Evolutionary conservation across 2,113 vertebrate species (phyloP), one percentile per base, ranked within the genome.

Genomic region (Regulus satrapa): DNA sequence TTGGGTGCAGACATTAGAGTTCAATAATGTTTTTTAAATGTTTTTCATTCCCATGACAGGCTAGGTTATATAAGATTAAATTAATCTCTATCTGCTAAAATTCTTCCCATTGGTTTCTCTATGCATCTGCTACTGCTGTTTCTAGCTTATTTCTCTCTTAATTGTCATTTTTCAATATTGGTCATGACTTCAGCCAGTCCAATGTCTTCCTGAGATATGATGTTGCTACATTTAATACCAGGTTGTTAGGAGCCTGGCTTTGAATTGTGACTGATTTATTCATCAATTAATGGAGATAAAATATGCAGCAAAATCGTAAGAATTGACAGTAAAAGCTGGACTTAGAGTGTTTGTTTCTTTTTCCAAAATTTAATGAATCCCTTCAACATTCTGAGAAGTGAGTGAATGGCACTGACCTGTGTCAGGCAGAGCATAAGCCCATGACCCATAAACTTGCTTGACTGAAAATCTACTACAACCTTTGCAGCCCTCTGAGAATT

Each of bases 51-150:
- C n/a, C 2, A 2, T 82, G 55, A 32, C 48, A 77, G 28, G 12
- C 25, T 40, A 40, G n/a, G 82, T 79, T 76, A 49, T 38, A 7
- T 74, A 76, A 73, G 26, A 80, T 72, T 73, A 81, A 48, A 15
- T 73, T 79, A 16, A 63, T 66, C 20, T 76, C 69, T 64, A 49
- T 81, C 81, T 88, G 59, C 90, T 81, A 89, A 89, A 89, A 73
- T 79, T 88, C 49, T 91, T 23, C 36, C 55, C 48, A 73, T 9
- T 87, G 69, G 55, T 85, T 94, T 88, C 91, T 94, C 59, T 73
- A 10, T 71, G 83, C 48, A 61, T 59, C 32, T 25, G 43, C 48
- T 78, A 16, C 36, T 45, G 6, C 41, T 75, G 52, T 58, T 86
- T 28, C 36, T 63, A 63, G 48, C 23, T 81, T 86, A 13, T 85